These are phyloP conservation scores for Chlorocebus sabaeus DNA, from an alignment of 2,113 vertebrate genomes.

Conservation along the genomic window DNA sequence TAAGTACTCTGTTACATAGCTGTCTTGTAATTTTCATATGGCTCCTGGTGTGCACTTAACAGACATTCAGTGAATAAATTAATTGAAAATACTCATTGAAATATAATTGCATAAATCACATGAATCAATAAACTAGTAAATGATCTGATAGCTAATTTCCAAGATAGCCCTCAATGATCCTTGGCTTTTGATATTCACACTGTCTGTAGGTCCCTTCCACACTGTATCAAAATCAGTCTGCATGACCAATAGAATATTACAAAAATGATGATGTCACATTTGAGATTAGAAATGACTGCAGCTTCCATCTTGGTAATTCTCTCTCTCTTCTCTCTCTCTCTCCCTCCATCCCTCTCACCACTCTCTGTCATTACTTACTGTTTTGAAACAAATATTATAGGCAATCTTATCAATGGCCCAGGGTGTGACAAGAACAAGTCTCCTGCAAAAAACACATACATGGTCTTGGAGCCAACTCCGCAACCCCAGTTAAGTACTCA, in stretches of 20 bases:
- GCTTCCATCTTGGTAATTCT: not conserved
- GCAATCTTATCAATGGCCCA: not conserved
- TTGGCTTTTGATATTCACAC: not conserved
- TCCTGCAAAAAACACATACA: not conserved
- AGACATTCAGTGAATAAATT: not conserved
- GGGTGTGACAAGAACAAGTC: not conserved
- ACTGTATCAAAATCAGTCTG: not conserved
- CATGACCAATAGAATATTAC: not conserved
- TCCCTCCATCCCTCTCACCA: not conserved
- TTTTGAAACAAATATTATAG: not conserved
- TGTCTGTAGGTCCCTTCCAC: not conserved
- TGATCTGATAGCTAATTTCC: not conserved
- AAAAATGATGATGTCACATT: not conserved
- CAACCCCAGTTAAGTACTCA: not conserved
- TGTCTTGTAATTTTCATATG: not conserved
- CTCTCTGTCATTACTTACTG: not conserved
- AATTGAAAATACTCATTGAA: not conserved
- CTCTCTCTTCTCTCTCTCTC: not conserved
- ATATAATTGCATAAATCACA: not conserved
- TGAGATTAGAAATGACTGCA: not conserved
- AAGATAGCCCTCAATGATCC: not conserved
- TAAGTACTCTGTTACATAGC: not conserved
- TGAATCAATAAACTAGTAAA: not conserved
- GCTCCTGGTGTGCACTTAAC: not conserved
- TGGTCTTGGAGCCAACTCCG: not conserved